phyloP scores from a whole-genome alignment of 2,888 invertebrate genomes.

The Rutpela maculata region DNA sequence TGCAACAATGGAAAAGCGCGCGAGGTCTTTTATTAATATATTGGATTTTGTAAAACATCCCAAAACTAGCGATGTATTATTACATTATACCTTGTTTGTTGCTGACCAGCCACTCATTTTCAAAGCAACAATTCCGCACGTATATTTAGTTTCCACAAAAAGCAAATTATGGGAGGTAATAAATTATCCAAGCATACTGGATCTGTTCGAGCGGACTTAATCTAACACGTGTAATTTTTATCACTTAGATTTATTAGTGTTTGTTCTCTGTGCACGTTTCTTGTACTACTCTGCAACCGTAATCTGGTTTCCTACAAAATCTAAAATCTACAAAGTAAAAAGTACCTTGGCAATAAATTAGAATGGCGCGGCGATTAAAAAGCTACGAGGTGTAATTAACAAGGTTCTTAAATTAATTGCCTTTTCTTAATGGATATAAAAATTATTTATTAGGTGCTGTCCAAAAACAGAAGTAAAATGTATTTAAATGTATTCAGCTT shows the following conservation, averaged over 20 bases:
- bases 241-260: slow-evolving; percentile 55
- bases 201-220: slow-evolving; percentile 62
- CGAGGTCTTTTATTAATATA: slow-evolving; percentile 68
- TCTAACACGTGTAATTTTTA: slow-evolving; percentile 65
- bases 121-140: slow-evolving; percentile 36
- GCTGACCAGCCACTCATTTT: slow-evolving; percentile 64
- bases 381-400: slow-evolving; percentile 17
- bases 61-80: slow-evolving; percentile 41
- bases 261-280: slow-evolving; percentile 32
- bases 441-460: slow-evolving; percentile 11
- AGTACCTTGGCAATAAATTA: slow-evolving; percentile 1
- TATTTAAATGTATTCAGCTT: slow-evolving; percentile 1
- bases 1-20: slow-evolving; percentile 65
- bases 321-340: slow-evolving; percentile 16
- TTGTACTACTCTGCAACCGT: not conserved
- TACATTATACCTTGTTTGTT: slow-evolving; percentile 58
- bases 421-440: slow-evolving; percentile 5
- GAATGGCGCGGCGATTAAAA: not conserved
- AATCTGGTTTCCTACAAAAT: not conserved
- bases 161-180: slow-evolving; percentile 68
- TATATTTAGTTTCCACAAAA: slow-evolving; percentile 71
- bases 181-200: slow-evolving; percentile 63
- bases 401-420: slow-evolving; percentile 11
- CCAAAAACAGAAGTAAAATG: not conserved
- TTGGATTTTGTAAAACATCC: slow-evolving; percentile 67